Percentiles rank a stretch among this genome's conserved stretches.
These are phyloP conservation scores for Palaemon carinicauda DNA, from an alignment of 1,140 invertebrate genomes.

Conservation along the genomic window DNA sequence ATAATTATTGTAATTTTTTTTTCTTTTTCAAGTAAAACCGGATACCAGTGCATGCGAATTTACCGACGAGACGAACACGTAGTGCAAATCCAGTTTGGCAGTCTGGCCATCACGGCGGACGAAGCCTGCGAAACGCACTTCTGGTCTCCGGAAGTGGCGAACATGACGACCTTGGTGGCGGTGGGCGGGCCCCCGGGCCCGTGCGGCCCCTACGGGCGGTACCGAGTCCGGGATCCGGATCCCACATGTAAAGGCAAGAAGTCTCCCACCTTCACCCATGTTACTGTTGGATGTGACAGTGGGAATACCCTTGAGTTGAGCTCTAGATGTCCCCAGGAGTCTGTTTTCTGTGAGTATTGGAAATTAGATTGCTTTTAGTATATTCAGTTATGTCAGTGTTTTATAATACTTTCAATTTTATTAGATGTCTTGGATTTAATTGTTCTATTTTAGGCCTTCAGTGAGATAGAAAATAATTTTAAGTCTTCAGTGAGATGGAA, in stretches of 20 bases:
- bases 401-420: no score
- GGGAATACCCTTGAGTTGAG: slow-evolving; percentile 62
- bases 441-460: no score
- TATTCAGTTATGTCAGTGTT: no score
- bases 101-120: slow-evolving; percentile 56
- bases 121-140: slow-evolving; percentile 61
- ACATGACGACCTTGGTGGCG: slow-evolving; percentile 60
- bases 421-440: no score
- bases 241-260: not conserved
- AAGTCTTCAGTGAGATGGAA: no score
- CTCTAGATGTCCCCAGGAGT: slow-evolving; percentile 62
- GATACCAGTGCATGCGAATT: slow-evolving; percentile 85
- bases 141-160: slow-evolving; percentile 56
- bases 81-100: slow-evolving; percentile 75
- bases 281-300: slow-evolving; percentile 25
- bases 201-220: slow-evolving; percentile 53
- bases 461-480: no score
- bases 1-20: no score
- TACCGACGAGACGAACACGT: slow-evolving; percentile 81
- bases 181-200: slow-evolving; percentile 39
- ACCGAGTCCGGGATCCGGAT: slow-evolving; percentile 31
- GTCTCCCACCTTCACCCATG: slow-evolving; percentile 36
- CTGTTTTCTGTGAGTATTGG: slow-evolving; percentile 60
- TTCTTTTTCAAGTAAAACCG: slow-evolving; percentile 75
- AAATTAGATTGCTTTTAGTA: not conserved